A percentile compares a stretch with the other conserved stretches of the same genome.
Conservation (phyloP, 2,113 vertebrate species). For the Irena cyanogastra region DNA sequence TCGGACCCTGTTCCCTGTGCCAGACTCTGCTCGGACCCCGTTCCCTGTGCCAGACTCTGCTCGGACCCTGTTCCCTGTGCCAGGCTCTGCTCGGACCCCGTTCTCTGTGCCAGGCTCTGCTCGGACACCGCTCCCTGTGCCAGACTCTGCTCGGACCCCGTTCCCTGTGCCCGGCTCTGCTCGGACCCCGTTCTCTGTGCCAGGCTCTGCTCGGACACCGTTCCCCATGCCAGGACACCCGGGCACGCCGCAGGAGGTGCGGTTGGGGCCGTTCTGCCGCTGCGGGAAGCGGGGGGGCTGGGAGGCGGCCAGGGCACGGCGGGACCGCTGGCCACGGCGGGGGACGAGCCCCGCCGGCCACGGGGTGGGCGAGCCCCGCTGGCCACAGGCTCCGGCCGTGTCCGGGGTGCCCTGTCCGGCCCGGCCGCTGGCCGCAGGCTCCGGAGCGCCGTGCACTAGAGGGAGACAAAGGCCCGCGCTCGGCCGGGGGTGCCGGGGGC, state of each 20-base stretch:
- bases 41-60: accelerated
- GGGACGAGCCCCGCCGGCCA: too few relatives aligned
- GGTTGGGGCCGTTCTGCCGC: neutral
- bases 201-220: neutral
- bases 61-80: accelerated
- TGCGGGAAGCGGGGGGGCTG: accelerated
- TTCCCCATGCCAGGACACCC: neutral
- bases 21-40: accelerated
- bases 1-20: accelerated
- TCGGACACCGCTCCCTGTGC: accelerated
- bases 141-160: accelerated
- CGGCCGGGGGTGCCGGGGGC: neutral
- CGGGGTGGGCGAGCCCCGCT: accelerated
- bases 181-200: accelerated
- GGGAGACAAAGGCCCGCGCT: slow-evolving; percentile 54
- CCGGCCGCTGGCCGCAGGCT: neutral
- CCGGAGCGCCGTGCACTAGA: neutral
- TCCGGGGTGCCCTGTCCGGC: neutral
- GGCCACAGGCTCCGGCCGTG: neutral
- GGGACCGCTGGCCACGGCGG: accelerated
- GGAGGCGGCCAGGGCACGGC: accelerated
- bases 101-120: accelerated
- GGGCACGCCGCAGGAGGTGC: too few relatives aligned
- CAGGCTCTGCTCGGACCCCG: accelerated
- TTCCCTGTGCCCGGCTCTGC: accelerated